These are phyloP conservation scores for Peromyscus eremicus DNA, from an alignment of 2,797 vertebrate species.

Conservation along the genomic window DNA sequence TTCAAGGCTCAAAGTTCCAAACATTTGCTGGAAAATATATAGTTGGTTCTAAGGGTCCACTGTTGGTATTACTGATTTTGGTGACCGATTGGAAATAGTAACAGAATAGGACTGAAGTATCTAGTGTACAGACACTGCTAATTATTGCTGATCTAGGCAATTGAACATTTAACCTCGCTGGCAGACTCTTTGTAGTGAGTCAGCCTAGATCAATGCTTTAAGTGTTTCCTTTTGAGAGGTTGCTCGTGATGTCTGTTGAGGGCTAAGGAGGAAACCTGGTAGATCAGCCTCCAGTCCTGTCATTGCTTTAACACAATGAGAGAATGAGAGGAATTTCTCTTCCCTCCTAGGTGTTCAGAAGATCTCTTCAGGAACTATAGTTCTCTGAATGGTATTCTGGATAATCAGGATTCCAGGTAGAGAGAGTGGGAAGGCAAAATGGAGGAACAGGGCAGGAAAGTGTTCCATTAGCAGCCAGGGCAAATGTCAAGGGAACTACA, in stretches of 20 bases:
- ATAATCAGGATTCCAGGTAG: not conserved
- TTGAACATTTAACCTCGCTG: not conserved
- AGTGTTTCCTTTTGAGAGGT: not conserved
- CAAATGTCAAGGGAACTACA: not conserved
- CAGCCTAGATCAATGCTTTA: not conserved
- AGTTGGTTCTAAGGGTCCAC: not conserved
- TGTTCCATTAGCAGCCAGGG: conserved; percentile 4
- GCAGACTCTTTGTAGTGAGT: not conserved
- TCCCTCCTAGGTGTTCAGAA: not conserved
- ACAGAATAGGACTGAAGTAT: not conserved
- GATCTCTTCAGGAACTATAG: not conserved
- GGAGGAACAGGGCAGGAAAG: not conserved
- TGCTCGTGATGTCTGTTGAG: not conserved
- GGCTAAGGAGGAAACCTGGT: not conserved
- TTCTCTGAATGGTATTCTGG: not conserved
- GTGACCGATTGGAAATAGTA: not conserved
- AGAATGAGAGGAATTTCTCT: not conserved
- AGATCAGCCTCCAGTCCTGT: not conserved
- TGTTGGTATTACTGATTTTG: not conserved
- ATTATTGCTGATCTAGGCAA: not conserved
- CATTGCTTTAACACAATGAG: not conserved
- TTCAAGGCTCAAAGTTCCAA: not conserved
- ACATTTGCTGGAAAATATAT: not conserved
- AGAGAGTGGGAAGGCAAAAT: not conserved
- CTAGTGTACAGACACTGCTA: not conserved